phyloP scores from a whole-genome alignment of 2,797 vertebrate species.

The Pangasius djambal region DNA sequence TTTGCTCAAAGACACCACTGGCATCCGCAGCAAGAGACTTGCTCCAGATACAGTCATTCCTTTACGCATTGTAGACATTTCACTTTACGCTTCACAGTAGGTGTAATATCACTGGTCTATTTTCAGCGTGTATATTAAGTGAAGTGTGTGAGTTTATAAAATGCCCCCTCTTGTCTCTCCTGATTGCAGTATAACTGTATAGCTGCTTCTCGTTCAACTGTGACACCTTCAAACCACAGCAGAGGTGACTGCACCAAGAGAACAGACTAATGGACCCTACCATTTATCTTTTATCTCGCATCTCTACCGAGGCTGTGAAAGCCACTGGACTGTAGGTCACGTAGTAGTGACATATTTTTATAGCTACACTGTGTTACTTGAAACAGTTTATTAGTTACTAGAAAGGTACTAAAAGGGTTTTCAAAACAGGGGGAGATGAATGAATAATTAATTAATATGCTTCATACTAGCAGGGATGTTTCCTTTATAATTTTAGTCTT shows the following conservation, averaged over 20 bases:
- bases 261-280: constrained; percentile 24
- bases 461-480: background rate
- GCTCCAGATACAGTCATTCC: background rate
- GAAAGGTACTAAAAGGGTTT: background rate
- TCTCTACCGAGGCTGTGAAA: constrained; percentile 5
- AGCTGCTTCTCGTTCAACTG: constrained; percentile 44
- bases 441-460: background rate
- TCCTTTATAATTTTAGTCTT: background rate
- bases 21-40: background rate
- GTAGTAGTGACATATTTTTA: background rate
- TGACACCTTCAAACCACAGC: constrained; percentile 33
- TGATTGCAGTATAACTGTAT: constrained; percentile 43
- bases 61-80: background rate
- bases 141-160: constrained; percentile 9
- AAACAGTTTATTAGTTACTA: background rate
- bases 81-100: background rate
- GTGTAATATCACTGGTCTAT: background rate
- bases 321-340: background rate
- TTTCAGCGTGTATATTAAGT: background rate
- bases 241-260: constrained; percentile 19
- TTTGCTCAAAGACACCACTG: background rate
- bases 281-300: constrained; percentile 13
- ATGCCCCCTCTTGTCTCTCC: constrained; percentile 36
- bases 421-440: background rate
- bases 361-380: background rate